Conservation (phyloP, 2,113 vertebrate species). For the Otus sunia region DNA sequence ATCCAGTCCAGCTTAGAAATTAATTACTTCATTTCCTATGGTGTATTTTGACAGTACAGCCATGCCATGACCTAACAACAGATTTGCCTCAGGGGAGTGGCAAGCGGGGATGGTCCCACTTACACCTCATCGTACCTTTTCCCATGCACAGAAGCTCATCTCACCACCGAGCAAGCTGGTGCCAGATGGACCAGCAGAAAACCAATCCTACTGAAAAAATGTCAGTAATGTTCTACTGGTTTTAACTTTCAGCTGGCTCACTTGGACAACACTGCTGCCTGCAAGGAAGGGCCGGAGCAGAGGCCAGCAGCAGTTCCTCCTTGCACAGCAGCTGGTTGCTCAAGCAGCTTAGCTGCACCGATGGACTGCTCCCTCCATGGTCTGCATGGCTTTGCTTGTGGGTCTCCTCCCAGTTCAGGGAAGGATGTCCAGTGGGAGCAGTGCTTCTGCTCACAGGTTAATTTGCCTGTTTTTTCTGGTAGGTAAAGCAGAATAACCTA, state of each 20-base stretch:
- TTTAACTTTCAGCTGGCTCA: not conserved
- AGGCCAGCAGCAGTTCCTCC: not conserved
- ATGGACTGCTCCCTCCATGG: not conserved
- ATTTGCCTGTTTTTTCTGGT: not conserved
- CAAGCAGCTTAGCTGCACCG: not conserved
- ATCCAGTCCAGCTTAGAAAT: not conserved
- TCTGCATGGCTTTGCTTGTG: not conserved
- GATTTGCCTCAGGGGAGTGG: not conserved
- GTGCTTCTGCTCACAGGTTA: not conserved
- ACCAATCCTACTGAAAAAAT: not conserved
- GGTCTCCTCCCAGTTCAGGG: not conserved
- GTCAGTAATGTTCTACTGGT: not conserved
- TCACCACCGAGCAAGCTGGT: not conserved
- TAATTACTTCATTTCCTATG: not conserved
- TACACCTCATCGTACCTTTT: not conserved
- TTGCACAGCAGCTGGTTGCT: not conserved
- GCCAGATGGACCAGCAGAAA: rapidly evolving
- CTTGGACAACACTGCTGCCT: not conserved
- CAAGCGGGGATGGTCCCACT: not conserved
- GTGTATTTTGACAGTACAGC: not conserved
- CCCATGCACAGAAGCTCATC: not conserved
- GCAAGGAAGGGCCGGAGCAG: not conserved
- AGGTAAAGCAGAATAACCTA: not conserved
- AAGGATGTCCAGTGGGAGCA: not conserved
- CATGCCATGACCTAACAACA: not conserved